Evolutionary conservation across 30 jellyfish, hydroid and myxozoan species (phyloP), one percentile per base, ranked within the genome.

Genomic region (Hydra vulgaris): DNA sequence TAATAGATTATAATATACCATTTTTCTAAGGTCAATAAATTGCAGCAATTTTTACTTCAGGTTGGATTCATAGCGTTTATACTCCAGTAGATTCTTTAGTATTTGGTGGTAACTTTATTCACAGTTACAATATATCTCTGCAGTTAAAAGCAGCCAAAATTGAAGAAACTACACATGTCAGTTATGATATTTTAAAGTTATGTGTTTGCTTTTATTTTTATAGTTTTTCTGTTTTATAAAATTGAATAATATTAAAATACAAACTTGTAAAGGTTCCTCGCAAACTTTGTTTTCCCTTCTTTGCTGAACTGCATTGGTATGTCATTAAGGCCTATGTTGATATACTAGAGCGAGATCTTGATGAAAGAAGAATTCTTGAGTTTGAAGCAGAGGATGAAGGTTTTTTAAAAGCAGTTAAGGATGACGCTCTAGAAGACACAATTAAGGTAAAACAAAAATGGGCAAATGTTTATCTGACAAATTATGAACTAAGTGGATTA

Each of bases 61-160:
- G 98, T 21, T 92, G 98, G 98, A 92, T 92, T 21, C 98, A 92
- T 67, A 92, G 97, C 18, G 98, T 92, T 23, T 84, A 78, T 74
- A 92, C 98, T 8, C 98, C 98, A 0, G 88, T 18, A 23, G 98
- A 92, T 74, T 87, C 98, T 15, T 88, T 92, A 23, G 98, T 92
- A 22, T 92, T 92, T 84, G 98, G 98, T 75, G 98, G 98, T 18
- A 92, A 92, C 79, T 92, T 83, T 85, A 70, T 92, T 20, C 98
- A 92, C 83, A 83, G 96, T 66, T 92, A 67, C 94, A 87, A 95
- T 72, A 84, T 92, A 26, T 68, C 89, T 7, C 82, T 77, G 85
- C 98, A 92, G 77, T 79, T 92, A 66, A 71, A 54, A 27, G 84
- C 89, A 87, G 80, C 87, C 54, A 94, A 92, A 23, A 92, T 92